Evolutionary conservation across 2,113 vertebrate species (phyloP).

Genomic region (Mus spicilegus): DNA sequence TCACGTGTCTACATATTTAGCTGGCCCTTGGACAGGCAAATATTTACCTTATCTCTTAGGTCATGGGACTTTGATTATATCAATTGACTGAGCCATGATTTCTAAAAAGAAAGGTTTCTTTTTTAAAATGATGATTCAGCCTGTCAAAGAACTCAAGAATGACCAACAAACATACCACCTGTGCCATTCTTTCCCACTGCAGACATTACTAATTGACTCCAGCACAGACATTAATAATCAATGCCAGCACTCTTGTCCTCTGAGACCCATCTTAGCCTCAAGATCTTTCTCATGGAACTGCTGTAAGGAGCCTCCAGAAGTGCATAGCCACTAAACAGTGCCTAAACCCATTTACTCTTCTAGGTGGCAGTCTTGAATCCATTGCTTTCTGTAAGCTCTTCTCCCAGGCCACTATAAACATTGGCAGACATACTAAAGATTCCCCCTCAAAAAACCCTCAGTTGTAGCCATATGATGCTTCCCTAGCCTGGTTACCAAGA

Average conservation of each 20-base stretch:
- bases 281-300: slow-evolving; percentile 6
- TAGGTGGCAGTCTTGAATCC: neutral
- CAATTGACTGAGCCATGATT: neutral
- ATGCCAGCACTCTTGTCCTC: neutral
- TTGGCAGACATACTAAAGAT: neutral
- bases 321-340: neutral
- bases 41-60: neutral
- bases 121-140: neutral
- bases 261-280: neutral
- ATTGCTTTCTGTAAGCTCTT: neutral
- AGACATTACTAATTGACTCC: neutral
- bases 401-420: neutral
- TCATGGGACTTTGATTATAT: neutral
- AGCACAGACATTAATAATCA: neutral
- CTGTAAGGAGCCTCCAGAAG: neutral
- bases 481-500: neutral
- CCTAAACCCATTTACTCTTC: neutral
- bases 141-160: neutral
- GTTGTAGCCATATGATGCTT: neutral
- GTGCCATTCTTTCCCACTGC: neutral
- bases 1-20: neutral
- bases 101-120: neutral
- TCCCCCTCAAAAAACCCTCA: neutral
- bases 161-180: neutral
- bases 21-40: neutral